phyloP scores from a whole-genome alignment of 2,113 vertebrate genomes.

The Phyllopteryx taeniolatus region DNA sequence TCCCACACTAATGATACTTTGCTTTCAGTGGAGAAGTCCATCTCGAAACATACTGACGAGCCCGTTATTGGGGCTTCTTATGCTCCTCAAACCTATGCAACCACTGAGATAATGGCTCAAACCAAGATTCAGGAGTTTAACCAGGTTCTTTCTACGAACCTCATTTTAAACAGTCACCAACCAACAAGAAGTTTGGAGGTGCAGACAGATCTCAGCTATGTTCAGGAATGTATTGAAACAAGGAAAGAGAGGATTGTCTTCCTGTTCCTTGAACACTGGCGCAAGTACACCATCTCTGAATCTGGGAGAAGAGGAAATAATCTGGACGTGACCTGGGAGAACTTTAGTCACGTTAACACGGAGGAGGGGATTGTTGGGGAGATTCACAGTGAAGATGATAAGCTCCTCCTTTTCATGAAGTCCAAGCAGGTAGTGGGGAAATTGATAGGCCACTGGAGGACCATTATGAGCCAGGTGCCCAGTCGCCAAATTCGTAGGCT shows the following conservation, averaged over 20 bases:
- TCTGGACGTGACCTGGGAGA: slow-evolving; percentile 53
- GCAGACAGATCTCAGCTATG: slow-evolving; percentile 75
- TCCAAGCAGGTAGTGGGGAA: slow-evolving; percentile 84
- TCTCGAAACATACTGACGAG: slow-evolving; percentile 60
- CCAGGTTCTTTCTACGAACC: slow-evolving; percentile 51
- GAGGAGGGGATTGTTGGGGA: slow-evolving; percentile 23
- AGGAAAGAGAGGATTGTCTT: slow-evolving; percentile 88
- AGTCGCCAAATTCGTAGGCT: slow-evolving; percentile 76
- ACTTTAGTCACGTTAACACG: slow-evolving; percentile 51
- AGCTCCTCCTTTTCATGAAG: slow-evolving; percentile 83
- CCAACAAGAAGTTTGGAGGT: slow-evolving; percentile 70
- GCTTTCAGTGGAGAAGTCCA: slow-evolving; percentile 38
- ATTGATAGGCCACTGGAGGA: slow-evolving; percentile 88
- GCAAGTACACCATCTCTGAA: slow-evolving; percentile 80
- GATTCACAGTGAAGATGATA: slow-evolving; percentile 73
- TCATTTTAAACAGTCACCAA: slow-evolving; percentile 71
- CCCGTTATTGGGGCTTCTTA: slow-evolving; percentile 56
- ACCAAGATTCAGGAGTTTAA: slow-evolving; percentile 58
- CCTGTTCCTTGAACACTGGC: slow-evolving; percentile 93
- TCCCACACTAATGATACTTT: slow-evolving; percentile 35
- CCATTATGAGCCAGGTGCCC: slow-evolving; percentile 82
- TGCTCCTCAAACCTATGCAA: slow-evolving; percentile 52
- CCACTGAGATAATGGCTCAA: slow-evolving; percentile 48
- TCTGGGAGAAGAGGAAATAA: slow-evolving; percentile 51
- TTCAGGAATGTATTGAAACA: slow-evolving; percentile 80